Base-by-base conservation (phyloP, 2,113 vertebrate species). In the Plotosus lineatus region DNA sequence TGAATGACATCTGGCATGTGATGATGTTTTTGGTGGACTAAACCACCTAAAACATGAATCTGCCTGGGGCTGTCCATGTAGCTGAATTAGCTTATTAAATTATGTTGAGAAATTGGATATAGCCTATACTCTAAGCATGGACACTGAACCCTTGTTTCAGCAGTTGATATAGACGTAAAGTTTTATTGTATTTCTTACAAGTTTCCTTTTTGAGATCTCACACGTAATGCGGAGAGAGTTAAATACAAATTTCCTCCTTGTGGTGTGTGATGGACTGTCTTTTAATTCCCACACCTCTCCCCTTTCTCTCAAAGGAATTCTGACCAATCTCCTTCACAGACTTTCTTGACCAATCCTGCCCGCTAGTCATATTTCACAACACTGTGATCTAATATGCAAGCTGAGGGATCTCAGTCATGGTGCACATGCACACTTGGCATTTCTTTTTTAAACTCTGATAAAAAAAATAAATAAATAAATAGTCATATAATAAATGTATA, bases 1-100 rank as follows among this genome's bases (percentile, higher is more conserved):
- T 79, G 48, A 82, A 60, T 71, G 26, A 85, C 58, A 38, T 3
- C 69, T 88, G 83, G 83, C 40, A 56, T 36, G 0, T 55, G 63
- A 48, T 31, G 14, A 5, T 85, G 44, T 80, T 84, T 89, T 51
- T 55, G 31, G 28, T n/a, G 26, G 15, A 73, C 10, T 50, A 78
- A 51, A 83, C 63, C 40, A 33, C 31, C 65, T 61, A 46, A 72
- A 82, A 58, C 66, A 72, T 53, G 40, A 65, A 72, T n/a, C 26
- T 28, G 48, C 78, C 78, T 23, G 26, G n/a, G 31, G 75, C 17
- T 78, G 56, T 78, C 38, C 58, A 23, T 40, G 53, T 72, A 73
- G 78, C 40, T 72, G 40, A 72, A 72, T 53, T 40, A 21, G 26
- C 12, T 79, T 48, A 79, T 56, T n/a, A 68, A 78, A 53, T 46